phyloP scores from a whole-genome alignment of 2,113 vertebrate species.

The Hemichromis elongatus region DNA sequence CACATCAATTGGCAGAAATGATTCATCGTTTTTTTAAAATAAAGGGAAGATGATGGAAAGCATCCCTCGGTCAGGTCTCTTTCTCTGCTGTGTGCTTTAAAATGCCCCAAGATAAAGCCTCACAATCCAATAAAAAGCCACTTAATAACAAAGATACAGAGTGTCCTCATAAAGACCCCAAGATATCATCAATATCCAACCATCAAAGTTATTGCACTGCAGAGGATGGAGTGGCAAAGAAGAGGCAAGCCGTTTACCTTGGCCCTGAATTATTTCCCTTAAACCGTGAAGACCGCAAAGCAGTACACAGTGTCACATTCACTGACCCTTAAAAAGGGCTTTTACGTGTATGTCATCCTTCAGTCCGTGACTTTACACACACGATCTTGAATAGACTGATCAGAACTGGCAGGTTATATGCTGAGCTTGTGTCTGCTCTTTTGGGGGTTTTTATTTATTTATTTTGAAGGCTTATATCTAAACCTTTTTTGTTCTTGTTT shows the following conservation, averaged over 20 bases:
- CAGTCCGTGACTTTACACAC: conserved; percentile 7
- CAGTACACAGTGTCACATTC: neutral
- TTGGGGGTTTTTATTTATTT: fast-evolving
- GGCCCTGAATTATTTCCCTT: neutral
- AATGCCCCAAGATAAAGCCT: conserved; percentile 3
- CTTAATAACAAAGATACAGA: conserved; percentile 31
- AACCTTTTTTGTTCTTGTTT: neutral
- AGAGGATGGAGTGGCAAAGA: conserved; percentile 8
- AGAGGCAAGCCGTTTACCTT: neutral
- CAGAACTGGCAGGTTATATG: conserved; percentile 5
- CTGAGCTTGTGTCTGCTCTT: neutral
- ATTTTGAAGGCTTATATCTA: neutral
- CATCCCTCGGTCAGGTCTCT: neutral
- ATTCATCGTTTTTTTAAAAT: conserved; percentile 8
- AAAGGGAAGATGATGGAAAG: neutral
- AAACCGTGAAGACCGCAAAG: neutral
- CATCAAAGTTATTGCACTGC: conserved; percentile 23
- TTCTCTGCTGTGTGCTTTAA: conserved; percentile 6
- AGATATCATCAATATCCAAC: conserved; percentile 30
- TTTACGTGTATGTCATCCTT: conserved; percentile 4
- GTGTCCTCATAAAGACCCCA: conserved; percentile 13
- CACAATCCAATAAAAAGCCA: conserved; percentile 34
- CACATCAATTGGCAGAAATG: conserved; percentile 1
- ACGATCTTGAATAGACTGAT: conserved; percentile 7
- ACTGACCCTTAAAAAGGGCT: conserved; percentile 11